phyloP scores from a whole-genome alignment of 1,140 invertebrate species.

The Drosophila sp. region DNA sequence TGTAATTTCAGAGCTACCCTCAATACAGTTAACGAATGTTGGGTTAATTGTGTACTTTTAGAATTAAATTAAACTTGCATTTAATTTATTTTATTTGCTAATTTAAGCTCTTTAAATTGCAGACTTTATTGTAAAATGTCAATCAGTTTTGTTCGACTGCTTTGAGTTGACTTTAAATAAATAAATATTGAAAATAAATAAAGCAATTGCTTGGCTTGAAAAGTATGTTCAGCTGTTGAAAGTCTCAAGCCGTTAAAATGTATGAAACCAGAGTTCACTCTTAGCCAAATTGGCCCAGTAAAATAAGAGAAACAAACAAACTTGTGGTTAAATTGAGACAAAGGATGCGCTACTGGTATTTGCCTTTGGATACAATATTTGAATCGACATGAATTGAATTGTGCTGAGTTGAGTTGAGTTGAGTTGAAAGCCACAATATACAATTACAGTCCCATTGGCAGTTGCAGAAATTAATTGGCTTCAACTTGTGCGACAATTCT shows the following conservation, averaged over 20 bases:
- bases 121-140: neutral
- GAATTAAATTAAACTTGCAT: too few species aligned
- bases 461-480: conserved; percentile 66
- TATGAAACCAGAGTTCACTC: conserved; percentile 1
- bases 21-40: too few species aligned
- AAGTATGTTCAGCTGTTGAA: conserved; percentile 18
- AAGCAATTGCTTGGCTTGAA: conserved; percentile 7
- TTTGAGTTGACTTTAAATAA: too few species aligned
- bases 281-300: neutral
- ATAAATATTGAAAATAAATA: neutral
- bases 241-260: conserved; percentile 32
- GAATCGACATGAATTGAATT: neutral
- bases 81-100: too few species aligned
- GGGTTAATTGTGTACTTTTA: too few species aligned
- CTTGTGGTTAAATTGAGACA: neutral
- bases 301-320: neutral
- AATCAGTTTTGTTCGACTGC: neutral
- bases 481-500: conserved; percentile 18
- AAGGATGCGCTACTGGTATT: neutral
- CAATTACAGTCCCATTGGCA: conserved; percentile 66
- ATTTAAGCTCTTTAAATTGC: too few species aligned
- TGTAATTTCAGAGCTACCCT: too few species aligned
- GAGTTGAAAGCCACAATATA: conserved; percentile 42
- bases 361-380: neutral
- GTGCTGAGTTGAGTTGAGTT: neutral